Evolutionary conservation across 2,888 invertebrate species (phyloP), one percentile per base, ranked within the genome.

Genomic region (Eupithecia centaureata): DNA sequence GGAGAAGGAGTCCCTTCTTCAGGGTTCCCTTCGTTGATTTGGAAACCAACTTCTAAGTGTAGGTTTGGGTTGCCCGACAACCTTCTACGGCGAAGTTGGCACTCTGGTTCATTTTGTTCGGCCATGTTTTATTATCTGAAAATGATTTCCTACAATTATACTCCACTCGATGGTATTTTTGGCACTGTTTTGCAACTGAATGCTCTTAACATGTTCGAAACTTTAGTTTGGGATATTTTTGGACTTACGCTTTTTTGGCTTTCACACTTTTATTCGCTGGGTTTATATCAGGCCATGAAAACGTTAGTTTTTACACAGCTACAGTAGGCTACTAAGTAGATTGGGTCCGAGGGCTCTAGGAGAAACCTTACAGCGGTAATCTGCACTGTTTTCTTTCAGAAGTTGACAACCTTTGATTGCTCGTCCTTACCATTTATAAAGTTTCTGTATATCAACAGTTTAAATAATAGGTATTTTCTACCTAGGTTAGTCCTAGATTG

Each of bases 1-100:
- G 92, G 92, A 0, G 93, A 91, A 0, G 93, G 93, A 0, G 92
- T 93, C 0, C 88, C 92, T 62, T 82, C 83, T 51, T 82, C 86
- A 5, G 90, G 86, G 18, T 86, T 86, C 0, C 89, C 89, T 61
- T 93, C 93, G 56, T 80, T 84, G 28, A 92, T 79, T 68, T 89
- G 84, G 72, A 77, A 91, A 4, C 89, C 90, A 12, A 86, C 85
- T 51, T 93, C 92, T 5, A 92, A 79, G 75, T 88, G 87, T 12
- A 92, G 73, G 72, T 84, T 89, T 0, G 89, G 83, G 62, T 88
- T 88, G 8, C 84, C 89, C 10, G 89, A 87, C 1, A 86, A 85
- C 61, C 90, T 82, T 64, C 93, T 86, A 27, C 94, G 84, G 27
- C 93, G 89, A 10, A 93, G 74, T 67, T 89, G 87, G 67, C 85